Conservation (phyloP, 2,888 invertebrate genomes). For the Heteromyza rotundicornis region DNA sequence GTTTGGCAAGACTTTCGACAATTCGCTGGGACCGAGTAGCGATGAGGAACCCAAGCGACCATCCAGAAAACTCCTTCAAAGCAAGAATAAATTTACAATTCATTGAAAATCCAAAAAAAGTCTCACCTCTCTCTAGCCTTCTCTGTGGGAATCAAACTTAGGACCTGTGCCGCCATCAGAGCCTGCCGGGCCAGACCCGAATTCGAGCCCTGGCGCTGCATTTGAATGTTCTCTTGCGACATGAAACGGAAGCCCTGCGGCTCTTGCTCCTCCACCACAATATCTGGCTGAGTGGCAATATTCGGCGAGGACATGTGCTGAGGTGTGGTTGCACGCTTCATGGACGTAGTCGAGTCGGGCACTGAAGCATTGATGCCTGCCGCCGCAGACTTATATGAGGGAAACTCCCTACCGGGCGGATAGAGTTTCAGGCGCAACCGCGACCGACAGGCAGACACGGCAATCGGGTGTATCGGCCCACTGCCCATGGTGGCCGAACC, state of each 20-base stretch:
- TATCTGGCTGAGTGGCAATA: constrained; percentile 53
- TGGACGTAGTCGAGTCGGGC: constrained; percentile 23
- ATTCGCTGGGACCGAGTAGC: constrained; percentile 81
- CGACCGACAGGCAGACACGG: constrained; percentile 61
- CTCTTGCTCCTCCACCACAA: constrained; percentile 34
- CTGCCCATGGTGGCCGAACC: constrained; percentile 20
- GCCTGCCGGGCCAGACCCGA: constrained; percentile 70
- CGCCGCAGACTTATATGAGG: constrained; percentile 28
- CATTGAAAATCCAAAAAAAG: neutral
- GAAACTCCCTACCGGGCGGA: constrained; percentile 57
- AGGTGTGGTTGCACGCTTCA: constrained; percentile 50
- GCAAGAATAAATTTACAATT: constrained; percentile 4
- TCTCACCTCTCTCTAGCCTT: constrained; percentile 78
- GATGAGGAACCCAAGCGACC: constrained; percentile 82
- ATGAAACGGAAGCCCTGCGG: constrained; percentile 48
- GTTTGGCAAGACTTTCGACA: constrained; percentile 85
- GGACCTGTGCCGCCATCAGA: constrained; percentile 78
- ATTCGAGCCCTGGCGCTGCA: constrained; percentile 46
- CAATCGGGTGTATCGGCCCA: constrained; percentile 59
- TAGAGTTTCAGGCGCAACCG: constrained; percentile 58
- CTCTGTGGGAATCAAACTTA: constrained; percentile 81
- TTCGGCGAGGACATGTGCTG: constrained; percentile 62
- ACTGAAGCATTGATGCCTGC: constrained; percentile 11
- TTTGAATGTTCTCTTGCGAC: constrained; percentile 59
- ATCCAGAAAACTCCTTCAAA: constrained; percentile 80